Conservation (phyloP, 2,113 vertebrate genomes). For the Nibea albiflora region DNA sequence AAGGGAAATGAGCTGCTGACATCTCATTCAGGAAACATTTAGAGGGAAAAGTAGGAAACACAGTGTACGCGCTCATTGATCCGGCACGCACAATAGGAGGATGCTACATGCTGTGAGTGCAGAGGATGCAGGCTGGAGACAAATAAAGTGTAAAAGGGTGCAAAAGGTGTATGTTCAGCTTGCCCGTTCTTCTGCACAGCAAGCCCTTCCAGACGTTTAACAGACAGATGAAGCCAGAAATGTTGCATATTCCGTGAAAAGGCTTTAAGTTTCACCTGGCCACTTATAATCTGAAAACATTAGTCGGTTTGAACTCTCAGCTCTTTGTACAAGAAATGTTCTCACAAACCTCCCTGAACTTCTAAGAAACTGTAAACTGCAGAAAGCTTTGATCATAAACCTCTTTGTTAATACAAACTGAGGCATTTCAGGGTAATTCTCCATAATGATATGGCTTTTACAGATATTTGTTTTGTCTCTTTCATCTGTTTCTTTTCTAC, state of each 20-base stretch:
- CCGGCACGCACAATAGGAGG: no score
- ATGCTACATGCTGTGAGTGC: no score
- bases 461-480: slow-evolving; percentile 1
- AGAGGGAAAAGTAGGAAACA: no score
- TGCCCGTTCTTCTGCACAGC: no score
- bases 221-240: not conserved
- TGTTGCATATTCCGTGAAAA: not conserved
- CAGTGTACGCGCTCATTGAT: no score
- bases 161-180: no score
- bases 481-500: not conserved
- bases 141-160: no score
- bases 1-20: not conserved
- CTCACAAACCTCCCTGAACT: no score
- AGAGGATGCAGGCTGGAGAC: no score
- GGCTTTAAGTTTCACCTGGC: not conserved
- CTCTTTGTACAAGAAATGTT: not conserved
- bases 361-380: no score
- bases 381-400: slow-evolving; percentile 2
- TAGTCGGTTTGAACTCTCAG: not conserved
- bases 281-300: not conserved
- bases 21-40: no score
- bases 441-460: not conserved
- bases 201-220: not conserved
- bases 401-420: slow-evolving; percentile 3
- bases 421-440: not conserved